A percentile compares a stretch with the other conserved stretches of the same genome.
phyloP scores from a whole-genome alignment of 2,113 vertebrate genomes.

The Ophiodon elongatus region DNA sequence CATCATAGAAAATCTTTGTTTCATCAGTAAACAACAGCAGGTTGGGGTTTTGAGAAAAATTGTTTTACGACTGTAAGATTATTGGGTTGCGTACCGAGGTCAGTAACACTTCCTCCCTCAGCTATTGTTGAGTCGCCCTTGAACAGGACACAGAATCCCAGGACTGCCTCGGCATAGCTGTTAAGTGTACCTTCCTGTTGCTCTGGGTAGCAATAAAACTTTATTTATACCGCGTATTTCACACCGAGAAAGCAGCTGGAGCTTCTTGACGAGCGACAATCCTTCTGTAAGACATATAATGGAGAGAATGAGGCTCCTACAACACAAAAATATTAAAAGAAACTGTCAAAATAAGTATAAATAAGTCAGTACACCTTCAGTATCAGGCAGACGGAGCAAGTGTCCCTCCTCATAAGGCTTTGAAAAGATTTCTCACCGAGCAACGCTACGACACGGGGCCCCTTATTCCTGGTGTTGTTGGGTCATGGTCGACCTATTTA shows the following conservation, averaged over 20 bases:
- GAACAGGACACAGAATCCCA: conserved; percentile 16
- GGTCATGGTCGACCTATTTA: neutral
- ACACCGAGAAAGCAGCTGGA: conserved; percentile 20
- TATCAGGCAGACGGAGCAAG: neutral
- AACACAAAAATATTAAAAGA: neutral
- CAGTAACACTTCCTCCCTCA: conserved; percentile 16
- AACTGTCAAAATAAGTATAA: conserved; percentile 2
- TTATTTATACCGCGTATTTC: conserved; percentile 35
- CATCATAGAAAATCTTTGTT: neutral
- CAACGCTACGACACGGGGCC: neutral
- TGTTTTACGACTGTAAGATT: neutral
- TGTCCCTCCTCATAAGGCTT: neutral
- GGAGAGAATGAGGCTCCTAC: neutral
- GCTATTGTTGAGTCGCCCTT: conserved; percentile 33
- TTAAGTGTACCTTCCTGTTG: conserved; percentile 8
- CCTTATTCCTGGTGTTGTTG: no score
- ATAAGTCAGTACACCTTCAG: neutral
- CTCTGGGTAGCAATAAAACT: conserved; percentile 19
- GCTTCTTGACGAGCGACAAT: conserved; percentile 9
- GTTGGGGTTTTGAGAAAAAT: neutral
- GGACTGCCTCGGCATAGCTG: neutral
- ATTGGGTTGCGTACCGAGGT: conserved; percentile 18
- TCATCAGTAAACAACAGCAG: conserved; percentile 33
- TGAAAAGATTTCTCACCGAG: neutral
- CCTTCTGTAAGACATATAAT: neutral